Evolutionary conservation across 1,140 invertebrate species (phyloP).

Genomic region (Leptinotarsa texana): DNA sequence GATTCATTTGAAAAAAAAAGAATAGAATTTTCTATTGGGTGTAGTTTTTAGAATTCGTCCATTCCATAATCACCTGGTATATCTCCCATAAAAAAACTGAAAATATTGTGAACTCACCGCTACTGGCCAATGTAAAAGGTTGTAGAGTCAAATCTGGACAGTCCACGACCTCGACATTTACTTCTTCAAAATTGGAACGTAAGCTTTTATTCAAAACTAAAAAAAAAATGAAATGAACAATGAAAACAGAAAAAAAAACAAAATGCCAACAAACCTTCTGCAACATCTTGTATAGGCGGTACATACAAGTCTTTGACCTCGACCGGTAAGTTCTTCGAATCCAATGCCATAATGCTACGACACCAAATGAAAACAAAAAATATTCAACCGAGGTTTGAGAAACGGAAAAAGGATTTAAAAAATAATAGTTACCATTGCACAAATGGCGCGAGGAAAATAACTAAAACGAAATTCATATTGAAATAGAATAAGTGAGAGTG

Average conservation of each 20-base stretch:
- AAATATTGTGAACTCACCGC: constrained; percentile 62
- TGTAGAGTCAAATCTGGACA: constrained; percentile 81
- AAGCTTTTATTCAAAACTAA: constrained; percentile 75
- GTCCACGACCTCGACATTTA: constrained; percentile 73
- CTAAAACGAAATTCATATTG: not conserved
- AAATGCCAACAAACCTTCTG: constrained; percentile 57
- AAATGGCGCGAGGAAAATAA: not conserved
- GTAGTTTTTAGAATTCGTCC: too few species aligned
- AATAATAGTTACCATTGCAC: constrained; percentile 7
- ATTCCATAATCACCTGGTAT: too few species aligned
- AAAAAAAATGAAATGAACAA: constrained; percentile 32
- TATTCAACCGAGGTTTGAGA: not conserved
- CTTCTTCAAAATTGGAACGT: constrained; percentile 70
- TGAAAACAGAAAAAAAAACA: constrained; percentile 66
- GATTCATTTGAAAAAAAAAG: too few species aligned
- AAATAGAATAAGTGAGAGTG: not conserved
- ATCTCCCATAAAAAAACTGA: too few species aligned
- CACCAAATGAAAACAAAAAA: not conserved
- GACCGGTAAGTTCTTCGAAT: constrained; percentile 56
- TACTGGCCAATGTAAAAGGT: constrained; percentile 75
- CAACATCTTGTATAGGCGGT: constrained; percentile 63
- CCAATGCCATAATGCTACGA: constrained; percentile 53
- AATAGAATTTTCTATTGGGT: too few species aligned
- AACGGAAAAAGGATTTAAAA: not conserved
- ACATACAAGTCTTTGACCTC: constrained; percentile 58